Evolutionary conservation across 2,113 vertebrate species (phyloP).

Genomic region (Varanus komodoensis): DNA sequence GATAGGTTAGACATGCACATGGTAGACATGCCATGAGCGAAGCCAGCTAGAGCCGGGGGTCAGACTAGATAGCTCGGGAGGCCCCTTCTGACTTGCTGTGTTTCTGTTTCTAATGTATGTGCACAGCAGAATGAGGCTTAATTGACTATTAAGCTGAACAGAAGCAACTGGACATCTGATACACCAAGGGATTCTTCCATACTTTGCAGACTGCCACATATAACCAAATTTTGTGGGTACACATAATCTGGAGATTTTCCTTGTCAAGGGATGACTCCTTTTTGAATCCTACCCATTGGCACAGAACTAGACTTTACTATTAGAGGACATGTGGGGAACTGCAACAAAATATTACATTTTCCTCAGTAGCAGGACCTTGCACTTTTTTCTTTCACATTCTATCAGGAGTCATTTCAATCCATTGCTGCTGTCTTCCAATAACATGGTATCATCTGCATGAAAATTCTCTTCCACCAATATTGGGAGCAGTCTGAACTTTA

Average conservation of each 20-base stretch:
- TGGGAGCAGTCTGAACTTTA: too few relatives aligned
- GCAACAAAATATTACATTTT: not conserved
- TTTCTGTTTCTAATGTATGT: not conserved
- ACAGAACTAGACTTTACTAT: not conserved
- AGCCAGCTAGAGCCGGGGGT: too few relatives aligned
- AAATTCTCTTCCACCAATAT: too few relatives aligned
- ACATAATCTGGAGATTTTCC: not conserved
- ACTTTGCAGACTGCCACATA: not conserved
- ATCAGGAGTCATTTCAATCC: too few relatives aligned
- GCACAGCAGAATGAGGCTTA: not conserved
- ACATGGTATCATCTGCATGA: too few relatives aligned
- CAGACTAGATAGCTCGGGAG: too few relatives aligned
- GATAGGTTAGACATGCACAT: too few relatives aligned
- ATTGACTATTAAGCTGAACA: not conserved
- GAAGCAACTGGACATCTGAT: not conserved
- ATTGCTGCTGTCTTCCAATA: too few relatives aligned
- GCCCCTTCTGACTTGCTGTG: too few relatives aligned
- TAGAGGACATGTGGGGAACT: not conserved
- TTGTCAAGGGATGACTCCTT: not conserved
- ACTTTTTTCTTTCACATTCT: too few relatives aligned
- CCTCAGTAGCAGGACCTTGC: not conserved
- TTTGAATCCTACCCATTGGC: not conserved
- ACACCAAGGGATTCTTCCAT: not conserved
- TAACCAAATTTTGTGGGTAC: not conserved
- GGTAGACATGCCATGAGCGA: too few relatives aligned